These are phyloP conservation scores for Ammodytes dubius DNA, from an alignment of 2,113 vertebrate species.

Conservation along the genomic window DNA sequence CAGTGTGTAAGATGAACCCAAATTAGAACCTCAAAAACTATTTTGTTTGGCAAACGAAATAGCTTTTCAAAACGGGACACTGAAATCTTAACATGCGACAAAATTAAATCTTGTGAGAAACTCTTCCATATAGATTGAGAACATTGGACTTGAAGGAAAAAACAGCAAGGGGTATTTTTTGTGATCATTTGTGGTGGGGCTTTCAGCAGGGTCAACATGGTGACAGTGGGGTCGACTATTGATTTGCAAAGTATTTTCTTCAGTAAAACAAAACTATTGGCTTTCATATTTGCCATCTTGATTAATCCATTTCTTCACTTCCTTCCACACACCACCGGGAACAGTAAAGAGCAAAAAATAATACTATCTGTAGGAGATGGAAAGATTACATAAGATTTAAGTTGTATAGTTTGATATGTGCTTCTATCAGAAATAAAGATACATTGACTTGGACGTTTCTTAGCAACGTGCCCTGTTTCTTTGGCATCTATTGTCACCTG, in stretches of 20 bases:
- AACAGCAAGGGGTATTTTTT: not conserved
- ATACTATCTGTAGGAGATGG: no score
- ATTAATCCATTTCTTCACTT: not conserved
- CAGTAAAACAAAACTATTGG: not conserved
- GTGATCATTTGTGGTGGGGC: not conserved
- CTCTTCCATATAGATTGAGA: not conserved
- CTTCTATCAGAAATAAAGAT: not conserved
- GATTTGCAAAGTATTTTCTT: not conserved
- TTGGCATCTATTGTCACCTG: conserved; percentile 2
- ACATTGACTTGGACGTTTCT: not conserved
- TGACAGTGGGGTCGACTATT: not conserved
- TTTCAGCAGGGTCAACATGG: not conserved
- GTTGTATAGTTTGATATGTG: not conserved
- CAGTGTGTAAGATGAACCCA: conserved; percentile 20
- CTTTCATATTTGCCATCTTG: not conserved
- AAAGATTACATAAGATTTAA: not conserved
- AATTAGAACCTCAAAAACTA: conserved; percentile 45
- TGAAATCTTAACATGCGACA: conserved; percentile 22
- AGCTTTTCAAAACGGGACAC: not conserved
- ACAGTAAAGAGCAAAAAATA: not conserved
- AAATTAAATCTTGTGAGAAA: conserved; percentile 12
- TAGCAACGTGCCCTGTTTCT: not conserved
- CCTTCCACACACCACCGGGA: not conserved
- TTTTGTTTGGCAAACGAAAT: conserved; percentile 49
- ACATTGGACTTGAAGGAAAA: not conserved